These are phyloP conservation scores for Serilophus lunatus DNA, from an alignment of 2,113 vertebrate genomes.

Conservation along the genomic window DNA sequence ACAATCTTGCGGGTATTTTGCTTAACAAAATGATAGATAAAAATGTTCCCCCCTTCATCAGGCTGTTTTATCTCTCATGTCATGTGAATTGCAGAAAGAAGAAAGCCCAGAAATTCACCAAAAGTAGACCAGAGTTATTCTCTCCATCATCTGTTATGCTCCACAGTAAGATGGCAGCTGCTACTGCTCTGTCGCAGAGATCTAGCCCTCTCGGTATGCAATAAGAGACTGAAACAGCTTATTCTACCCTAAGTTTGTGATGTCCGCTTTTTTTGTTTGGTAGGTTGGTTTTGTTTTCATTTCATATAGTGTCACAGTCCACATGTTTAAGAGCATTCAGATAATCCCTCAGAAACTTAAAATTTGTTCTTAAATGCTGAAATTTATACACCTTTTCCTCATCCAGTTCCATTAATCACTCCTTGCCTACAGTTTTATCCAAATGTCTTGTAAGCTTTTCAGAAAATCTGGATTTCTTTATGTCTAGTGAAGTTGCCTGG, in stretches of 20 bases:
- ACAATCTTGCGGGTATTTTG: background rate
- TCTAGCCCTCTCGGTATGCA: background rate
- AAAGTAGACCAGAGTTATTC: background rate
- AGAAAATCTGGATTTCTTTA: background rate
- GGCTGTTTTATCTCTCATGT: background rate
- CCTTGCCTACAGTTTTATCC: background rate
- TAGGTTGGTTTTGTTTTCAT: background rate
- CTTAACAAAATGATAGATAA: background rate
- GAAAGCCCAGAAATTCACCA: background rate
- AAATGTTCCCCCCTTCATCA: background rate
- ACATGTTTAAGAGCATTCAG: background rate
- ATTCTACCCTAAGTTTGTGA: background rate
- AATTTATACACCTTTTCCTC: background rate
- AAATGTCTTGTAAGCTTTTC: background rate
- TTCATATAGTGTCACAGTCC: background rate
- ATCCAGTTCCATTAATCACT: background rate
- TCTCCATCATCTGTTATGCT: background rate
- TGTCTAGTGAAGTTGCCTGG: background rate
- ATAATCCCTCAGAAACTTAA: background rate
- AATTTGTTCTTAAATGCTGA: background rate
- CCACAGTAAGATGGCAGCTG: background rate
- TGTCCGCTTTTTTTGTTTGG: background rate
- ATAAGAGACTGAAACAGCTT: background rate
- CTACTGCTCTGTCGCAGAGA: rapidly evolving
- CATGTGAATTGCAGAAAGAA: background rate